phyloP scores from a whole-genome alignment of 2,888 invertebrate species.

The Desoria tigrina region DNA sequence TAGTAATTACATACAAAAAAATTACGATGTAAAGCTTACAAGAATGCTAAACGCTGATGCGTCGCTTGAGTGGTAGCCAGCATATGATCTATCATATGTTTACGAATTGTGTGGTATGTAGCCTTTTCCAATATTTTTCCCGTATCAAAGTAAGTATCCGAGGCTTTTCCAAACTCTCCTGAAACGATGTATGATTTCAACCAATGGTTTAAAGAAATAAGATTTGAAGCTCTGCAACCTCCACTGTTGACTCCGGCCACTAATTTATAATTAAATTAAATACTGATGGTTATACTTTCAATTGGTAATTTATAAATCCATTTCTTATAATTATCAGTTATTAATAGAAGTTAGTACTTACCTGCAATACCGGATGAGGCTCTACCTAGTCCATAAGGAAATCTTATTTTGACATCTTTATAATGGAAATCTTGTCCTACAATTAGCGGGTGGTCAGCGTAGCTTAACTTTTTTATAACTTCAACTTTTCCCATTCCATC shows the following conservation, averaged over 20 bases:
- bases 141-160: slow-evolving; percentile 70
- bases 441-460: slow-evolving; percentile 72
- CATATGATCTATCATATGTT: slow-evolving; percentile 70
- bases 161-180: slow-evolving; percentile 74
- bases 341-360: slow-evolving; percentile 57
- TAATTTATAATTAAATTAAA: slow-evolving; percentile 59
- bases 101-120: slow-evolving; percentile 70
- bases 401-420: slow-evolving; percentile 66
- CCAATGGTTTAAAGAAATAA: slow-evolving; percentile 65
- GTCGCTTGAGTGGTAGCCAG: slow-evolving; percentile 79
- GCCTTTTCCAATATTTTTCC: slow-evolving; percentile 72
- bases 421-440: slow-evolving; percentile 74
- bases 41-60: slow-evolving; percentile 65
- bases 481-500: slow-evolving; percentile 39
- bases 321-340: too few relatives aligned
- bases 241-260: slow-evolving; percentile 72
- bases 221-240: slow-evolving; percentile 64
- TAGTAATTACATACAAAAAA: slow-evolving; percentile 8
- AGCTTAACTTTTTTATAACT: slow-evolving; percentile 67
- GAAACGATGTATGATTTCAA: slow-evolving; percentile 72
- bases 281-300: slow-evolving; percentile 25
- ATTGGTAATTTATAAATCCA: too few relatives aligned
- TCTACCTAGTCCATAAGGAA: slow-evolving; percentile 65
- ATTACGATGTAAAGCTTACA: slow-evolving; percentile 20
- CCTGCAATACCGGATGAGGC: slow-evolving; percentile 74